Base-by-base conservation (phyloP, 2,888 invertebrate species). In the Drosophila trichaetosa region DNA sequence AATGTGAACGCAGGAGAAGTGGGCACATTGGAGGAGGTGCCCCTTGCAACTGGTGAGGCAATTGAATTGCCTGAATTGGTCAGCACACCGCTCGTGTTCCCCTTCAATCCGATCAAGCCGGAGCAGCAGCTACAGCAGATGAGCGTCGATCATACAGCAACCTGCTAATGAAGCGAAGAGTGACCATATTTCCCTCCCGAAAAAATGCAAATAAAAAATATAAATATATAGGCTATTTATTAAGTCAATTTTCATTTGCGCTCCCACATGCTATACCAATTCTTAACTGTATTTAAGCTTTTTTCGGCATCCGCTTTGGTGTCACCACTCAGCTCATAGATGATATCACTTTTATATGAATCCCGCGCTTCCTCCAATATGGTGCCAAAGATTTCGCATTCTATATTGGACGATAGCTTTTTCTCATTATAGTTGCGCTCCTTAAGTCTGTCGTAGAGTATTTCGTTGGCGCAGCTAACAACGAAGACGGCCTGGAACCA, bases 401-500 rank as follows among this genome's bases (percentile, higher is more conserved):
- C 97, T 34, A 99, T 94, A 92, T 99, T 99, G 83, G 98, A 97
- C 90, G 97, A 96, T 4, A 99, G 92, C 93, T 99, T 99, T 91
- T 97, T 97, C 0, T 97, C 97, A 54, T 95, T 94, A 91, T 99
- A 99, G 1, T 97, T 97, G 90, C 99, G 95, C 21, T 94, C 94
- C 56, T 94, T 94, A 11, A 99, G 94, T 82, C 99, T 95, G 91
- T 99, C 98, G 93, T 96, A 99, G 7, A 99, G 94, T 33, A 95
- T 93, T 7, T 97, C 97, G 89, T 98, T 99, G 83, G 97, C 95
- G 53, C 98, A 97, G 78, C 98, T 94, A 36, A 99, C 94, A 0
- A 99, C 99, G 94, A 99, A 98, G 1, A 99, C 97, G 36, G 96
- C 96, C 91, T 99, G 98, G 94, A 99, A 99, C 98, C 98, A 99